These are phyloP conservation scores for Dicranocentrus wangi DNA, from an alignment of 2,888 invertebrate species.

Conservation along the genomic window DNA sequence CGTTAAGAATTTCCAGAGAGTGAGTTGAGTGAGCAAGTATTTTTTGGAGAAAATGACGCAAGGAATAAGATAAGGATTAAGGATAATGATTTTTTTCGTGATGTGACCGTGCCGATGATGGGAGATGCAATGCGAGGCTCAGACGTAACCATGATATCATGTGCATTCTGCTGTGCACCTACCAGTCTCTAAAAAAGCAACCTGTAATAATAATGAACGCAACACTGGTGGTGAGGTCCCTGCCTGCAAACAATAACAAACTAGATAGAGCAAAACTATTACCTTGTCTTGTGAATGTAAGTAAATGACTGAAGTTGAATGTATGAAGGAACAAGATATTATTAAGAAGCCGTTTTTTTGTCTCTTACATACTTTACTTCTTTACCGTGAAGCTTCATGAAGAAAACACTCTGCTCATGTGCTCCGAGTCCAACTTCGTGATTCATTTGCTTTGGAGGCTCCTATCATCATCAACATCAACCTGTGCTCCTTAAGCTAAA, in stretches of 20 bases:
- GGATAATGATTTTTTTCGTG: background rate
- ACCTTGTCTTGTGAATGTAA: constrained; percentile 64
- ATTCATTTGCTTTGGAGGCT: constrained; percentile 63
- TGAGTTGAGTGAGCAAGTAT: too few species aligned
- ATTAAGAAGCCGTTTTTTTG: constrained; percentile 63
- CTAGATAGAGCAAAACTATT: constrained; percentile 54
- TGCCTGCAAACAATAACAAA: constrained; percentile 64
- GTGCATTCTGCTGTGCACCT: constrained; percentile 66
- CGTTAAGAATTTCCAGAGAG: too few species aligned
- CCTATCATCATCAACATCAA: constrained; percentile 50
- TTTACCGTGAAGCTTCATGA: constrained; percentile 45
- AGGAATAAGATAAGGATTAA: too few species aligned
- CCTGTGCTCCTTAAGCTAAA: constrained; percentile 36
- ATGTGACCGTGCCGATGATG: constrained; percentile 28
- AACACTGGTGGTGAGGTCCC: constrained; percentile 27
- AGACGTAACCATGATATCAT: constrained; percentile 48
- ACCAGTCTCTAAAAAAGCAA: constrained; percentile 26
- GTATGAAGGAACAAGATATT: constrained; percentile 64
- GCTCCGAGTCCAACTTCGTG: constrained; percentile 65
- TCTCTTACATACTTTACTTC: constrained; percentile 54
- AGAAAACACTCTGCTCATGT: constrained; percentile 55
- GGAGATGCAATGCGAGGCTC: constrained; percentile 56
- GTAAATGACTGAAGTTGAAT: constrained; percentile 67
- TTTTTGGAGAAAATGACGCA: too few species aligned
- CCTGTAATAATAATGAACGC: constrained; percentile 16